A percentile compares a stretch with the other conserved stretches of the same genome.
phyloP scores from a whole-genome alignment of 1,140 invertebrate genomes.

The Dysdera silvatica region DNA sequence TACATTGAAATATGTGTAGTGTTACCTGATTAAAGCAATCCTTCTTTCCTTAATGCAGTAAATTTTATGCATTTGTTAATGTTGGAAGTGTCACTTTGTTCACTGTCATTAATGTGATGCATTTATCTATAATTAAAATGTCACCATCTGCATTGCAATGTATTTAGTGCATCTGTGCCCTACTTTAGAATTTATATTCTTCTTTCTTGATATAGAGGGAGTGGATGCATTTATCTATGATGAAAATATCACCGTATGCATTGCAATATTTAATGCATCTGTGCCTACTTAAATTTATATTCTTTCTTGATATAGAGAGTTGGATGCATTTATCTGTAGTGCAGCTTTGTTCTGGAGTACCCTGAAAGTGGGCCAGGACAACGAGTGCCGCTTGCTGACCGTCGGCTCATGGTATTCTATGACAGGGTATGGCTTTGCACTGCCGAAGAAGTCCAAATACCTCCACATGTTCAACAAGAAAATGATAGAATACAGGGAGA shows the following conservation, averaged over 20 bases:
- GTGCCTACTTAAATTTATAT: constrained; percentile 7
- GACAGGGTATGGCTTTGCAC: constrained; percentile 86
- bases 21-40: too few relatives aligned
- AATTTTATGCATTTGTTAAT: too few relatives aligned
- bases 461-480: constrained; percentile 89
- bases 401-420: constrained; percentile 91
- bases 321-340: constrained; percentile 99
- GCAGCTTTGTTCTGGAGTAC: constrained; percentile 95
- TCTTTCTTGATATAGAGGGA: too few relatives aligned
- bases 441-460: constrained; percentile 92
- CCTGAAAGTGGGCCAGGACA: constrained; percentile 87
- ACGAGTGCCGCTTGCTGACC: constrained; percentile 89
- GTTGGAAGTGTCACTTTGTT: too few relatives aligned
- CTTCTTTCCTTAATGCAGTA: too few relatives aligned
- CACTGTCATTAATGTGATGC: too few relatives aligned
- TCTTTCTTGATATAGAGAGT: constrained; percentile 53
- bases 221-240: too few relatives aligned
- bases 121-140: too few relatives aligned
- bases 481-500: constrained; percentile 87
- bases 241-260: neutral
- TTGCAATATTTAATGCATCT: neutral
- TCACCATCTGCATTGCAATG: too few relatives aligned
- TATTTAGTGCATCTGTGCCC: too few relatives aligned
- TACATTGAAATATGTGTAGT: too few relatives aligned
- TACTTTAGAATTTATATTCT: too few relatives aligned